Evolutionary conservation across 37 sponge, comb jelly and placozoan species (phyloP), one percentile per base, ranked within the genome.

Genomic region (Haliclona indistincta): DNA sequence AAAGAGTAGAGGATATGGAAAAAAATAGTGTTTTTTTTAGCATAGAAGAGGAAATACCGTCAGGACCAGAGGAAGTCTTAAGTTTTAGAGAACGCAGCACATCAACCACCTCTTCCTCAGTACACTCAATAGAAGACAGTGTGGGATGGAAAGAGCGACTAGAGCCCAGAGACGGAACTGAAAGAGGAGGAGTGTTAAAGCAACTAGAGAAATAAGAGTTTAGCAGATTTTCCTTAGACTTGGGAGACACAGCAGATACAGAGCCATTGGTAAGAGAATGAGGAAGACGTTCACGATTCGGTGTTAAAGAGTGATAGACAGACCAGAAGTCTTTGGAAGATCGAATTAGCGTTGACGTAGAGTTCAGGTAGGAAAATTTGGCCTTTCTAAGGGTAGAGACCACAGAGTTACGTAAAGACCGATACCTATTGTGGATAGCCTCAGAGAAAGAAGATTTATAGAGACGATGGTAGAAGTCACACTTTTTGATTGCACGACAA

Each of bases 61-160:
- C 81, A 51, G 72, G 73, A 1, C 81, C 81, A 63, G 73, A 68
- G 28, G 81, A 63, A 30, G 66, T 81, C 10, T 81, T 71, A 39
- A 63, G 33, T 38, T 75, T 75, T 2, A 47, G 6, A 32, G 30
- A 17, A 25, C 19, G 4, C 3, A 75, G 51, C 19, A 63, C 20
- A n/a, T 55, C 7, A 4, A 8, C 4, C 5, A 74, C 58, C 63
- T 75, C 76, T 1, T 41, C 32, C 38, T 22, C 4, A 19, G 47
- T 4, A 47, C 51, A 47, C 15, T 15, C 15, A 47, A 47, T 47
- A 47, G 51, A 47, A 15, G 51, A 47, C 10, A 47, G 51, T 17
- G 51, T 17, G 15, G 13, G 15, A 15, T 10, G 10, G 10, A 47
- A 17, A 15, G 51, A 15, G 10, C 15, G 10, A 47, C 10, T 10